Conservation (phyloP, 2,113 vertebrate genomes). For the Alosa alosa region DNA sequence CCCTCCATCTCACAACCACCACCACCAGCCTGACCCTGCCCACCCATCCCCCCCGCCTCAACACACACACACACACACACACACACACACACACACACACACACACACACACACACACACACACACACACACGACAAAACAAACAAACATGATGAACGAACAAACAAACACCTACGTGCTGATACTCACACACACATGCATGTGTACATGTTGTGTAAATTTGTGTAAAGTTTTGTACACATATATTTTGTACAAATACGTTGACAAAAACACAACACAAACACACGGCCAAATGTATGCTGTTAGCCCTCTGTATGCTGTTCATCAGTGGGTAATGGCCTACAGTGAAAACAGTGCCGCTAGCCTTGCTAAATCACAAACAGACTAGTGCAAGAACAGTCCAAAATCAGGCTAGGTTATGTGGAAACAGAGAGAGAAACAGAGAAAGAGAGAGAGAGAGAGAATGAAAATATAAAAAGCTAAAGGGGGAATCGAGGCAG, state of each 20-base stretch:
- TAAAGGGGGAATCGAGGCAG: background rate
- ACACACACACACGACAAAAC: too few species aligned
- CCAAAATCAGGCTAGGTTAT: background rate
- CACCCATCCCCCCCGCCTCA: background rate
- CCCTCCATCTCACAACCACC: background rate
- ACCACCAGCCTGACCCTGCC: background rate
- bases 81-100: too few species aligned
- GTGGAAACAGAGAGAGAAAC: background rate
- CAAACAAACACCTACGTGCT: background rate
- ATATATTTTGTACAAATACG: background rate
- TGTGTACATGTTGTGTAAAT: background rate
- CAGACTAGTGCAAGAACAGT: background rate
- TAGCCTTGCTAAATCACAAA: slow-evolving; percentile 7
- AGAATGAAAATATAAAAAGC: background rate
- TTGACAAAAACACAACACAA: background rate
- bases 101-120: too few species aligned
- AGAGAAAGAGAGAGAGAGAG: background rate
- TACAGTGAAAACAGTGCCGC: background rate
- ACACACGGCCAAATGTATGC: background rate
- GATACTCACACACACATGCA: background rate
- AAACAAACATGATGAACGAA: background rate
- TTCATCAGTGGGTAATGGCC: background rate
- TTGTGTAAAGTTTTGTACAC: background rate
- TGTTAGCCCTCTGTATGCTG: background rate
- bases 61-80: background rate